Conservation (phyloP, 2,113 vertebrate species). For the Pheucticus melanocephalus region DNA sequence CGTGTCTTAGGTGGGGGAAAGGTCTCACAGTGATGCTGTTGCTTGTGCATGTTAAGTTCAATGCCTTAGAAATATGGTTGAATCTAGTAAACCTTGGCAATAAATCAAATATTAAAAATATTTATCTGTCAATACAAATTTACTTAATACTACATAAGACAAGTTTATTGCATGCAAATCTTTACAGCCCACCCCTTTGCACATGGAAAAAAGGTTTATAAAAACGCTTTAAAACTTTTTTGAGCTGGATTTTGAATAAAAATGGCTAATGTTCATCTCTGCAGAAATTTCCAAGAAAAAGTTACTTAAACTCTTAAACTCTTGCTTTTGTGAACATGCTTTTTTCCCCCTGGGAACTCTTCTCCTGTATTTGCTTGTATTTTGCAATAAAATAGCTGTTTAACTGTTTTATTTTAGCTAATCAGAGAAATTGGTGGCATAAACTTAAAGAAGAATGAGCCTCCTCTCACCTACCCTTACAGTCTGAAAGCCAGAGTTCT, state of each 20-base stretch:
- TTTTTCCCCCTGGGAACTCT: not conserved
- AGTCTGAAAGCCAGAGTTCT: constrained; percentile 96
- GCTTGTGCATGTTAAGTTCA: not conserved
- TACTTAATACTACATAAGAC: not conserved
- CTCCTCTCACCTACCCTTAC: constrained; percentile 96
- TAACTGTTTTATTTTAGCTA: constrained; percentile 76
- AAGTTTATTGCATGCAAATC: not conserved
- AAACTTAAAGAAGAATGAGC: constrained; percentile 98
- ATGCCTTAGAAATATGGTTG: not conserved
- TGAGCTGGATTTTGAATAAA: not conserved
- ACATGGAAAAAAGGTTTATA: not conserved
- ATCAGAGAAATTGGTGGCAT: constrained; percentile 97
- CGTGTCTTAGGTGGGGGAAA: not conserved
- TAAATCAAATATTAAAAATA: not conserved
- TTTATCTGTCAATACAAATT: not conserved
- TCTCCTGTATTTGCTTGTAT: not conserved
- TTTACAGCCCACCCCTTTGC: accelerated
- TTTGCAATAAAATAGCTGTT: not conserved
- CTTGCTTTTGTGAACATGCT: not conserved
- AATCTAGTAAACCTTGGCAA: not conserved
- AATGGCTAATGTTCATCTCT: not conserved
- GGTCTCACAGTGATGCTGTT: not conserved
- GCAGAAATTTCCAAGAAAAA: not conserved
- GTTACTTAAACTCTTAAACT: not conserved
- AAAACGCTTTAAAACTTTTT: not conserved